Conservation (phyloP, 2,797 vertebrate genomes). For the Paramormyrops hopkinsi region DNA sequence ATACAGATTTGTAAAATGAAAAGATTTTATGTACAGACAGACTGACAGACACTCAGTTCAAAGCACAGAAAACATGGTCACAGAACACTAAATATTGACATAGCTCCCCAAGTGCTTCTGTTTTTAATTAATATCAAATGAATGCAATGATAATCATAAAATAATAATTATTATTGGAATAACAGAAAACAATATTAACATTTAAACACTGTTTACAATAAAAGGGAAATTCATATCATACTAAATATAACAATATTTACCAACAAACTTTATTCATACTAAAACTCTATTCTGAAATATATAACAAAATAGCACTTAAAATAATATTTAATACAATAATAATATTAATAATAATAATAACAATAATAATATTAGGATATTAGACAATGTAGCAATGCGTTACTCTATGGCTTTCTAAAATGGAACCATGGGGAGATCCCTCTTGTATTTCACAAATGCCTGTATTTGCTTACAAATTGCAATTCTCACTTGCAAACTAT, state of each 20-base stretch:
- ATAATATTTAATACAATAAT: constrained; percentile 68
- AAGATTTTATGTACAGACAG: constrained; percentile 84
- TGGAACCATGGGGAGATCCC: constrained; percentile 51
- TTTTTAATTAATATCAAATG: constrained; percentile 78
- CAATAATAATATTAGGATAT: constrained; percentile 69
- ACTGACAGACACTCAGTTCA: constrained; percentile 56
- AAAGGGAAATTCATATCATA: constrained; percentile 84
- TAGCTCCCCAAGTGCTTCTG: constrained; percentile 81
- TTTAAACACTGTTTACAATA: constrained; percentile 89
- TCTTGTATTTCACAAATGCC: constrained; percentile 54
- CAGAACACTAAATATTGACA: constrained; percentile 76
- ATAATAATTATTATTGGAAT: constrained; percentile 83
- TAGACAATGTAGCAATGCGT: constrained; percentile 65
- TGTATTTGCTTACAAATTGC: constrained; percentile 48
- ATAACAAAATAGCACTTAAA: constrained; percentile 95
- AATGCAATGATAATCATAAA: constrained; percentile 78
- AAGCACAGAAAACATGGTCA: constrained; percentile 66
- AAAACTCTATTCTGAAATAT: constrained; percentile 98
- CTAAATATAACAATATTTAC: constrained; percentile 99
- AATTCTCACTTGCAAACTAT: constrained; percentile 54
- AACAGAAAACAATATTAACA: constrained; percentile 90
- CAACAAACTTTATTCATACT: constrained; percentile 84
- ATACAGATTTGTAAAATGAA: constrained; percentile 58
- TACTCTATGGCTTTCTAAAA: constrained; percentile 60
- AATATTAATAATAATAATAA: constrained; percentile 54